phyloP scores from a whole-genome alignment of 2,797 vertebrate species.

The Danio aesculapii region DNA sequence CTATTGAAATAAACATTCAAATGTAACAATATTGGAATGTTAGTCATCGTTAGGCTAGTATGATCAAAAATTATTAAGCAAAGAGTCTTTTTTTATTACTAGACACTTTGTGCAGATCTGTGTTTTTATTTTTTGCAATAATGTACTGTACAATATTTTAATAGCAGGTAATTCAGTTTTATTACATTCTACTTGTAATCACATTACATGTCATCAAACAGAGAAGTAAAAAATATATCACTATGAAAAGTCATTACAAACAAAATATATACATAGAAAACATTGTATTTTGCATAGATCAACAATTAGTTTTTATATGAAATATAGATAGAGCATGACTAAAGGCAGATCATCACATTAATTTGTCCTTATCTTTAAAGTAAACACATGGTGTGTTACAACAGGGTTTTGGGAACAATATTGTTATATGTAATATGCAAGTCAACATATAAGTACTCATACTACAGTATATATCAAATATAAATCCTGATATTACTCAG shows the following conservation, averaged over 20 bases:
- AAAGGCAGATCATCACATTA: slow-evolving; percentile 13
- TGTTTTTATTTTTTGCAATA: background rate
- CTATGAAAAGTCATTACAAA: slow-evolving; percentile 35
- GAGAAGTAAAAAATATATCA: slow-evolving; percentile 44
- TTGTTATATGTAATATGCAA: background rate
- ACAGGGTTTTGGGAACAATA: background rate
- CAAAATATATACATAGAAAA: slow-evolving; percentile 30
- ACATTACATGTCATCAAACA: slow-evolving; percentile 38
- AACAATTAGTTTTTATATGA: slow-evolving; percentile 38
- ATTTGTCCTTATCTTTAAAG: slow-evolving; percentile 1
- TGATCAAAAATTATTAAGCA: background rate
- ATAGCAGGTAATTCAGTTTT: slow-evolving; percentile 36
- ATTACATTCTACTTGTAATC: slow-evolving; percentile 46
- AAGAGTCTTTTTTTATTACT: background rate
- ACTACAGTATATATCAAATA: slow-evolving; percentile 2
- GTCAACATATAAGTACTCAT: background rate
- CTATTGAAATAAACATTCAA: background rate
- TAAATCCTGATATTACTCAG: slow-evolving; percentile 6
- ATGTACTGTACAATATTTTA: slow-evolving; percentile 43
- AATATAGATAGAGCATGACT: slow-evolving; percentile 30
- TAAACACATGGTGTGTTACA: background rate
- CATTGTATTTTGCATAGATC: slow-evolving; percentile 56
- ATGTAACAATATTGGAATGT: background rate
- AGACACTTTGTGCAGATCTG: too few relatives aligned
- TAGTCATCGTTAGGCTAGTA: background rate